Evolutionary conservation across 2,888 invertebrate genomes (phyloP).

Genomic region (Phlogophora meticulosa): DNA sequence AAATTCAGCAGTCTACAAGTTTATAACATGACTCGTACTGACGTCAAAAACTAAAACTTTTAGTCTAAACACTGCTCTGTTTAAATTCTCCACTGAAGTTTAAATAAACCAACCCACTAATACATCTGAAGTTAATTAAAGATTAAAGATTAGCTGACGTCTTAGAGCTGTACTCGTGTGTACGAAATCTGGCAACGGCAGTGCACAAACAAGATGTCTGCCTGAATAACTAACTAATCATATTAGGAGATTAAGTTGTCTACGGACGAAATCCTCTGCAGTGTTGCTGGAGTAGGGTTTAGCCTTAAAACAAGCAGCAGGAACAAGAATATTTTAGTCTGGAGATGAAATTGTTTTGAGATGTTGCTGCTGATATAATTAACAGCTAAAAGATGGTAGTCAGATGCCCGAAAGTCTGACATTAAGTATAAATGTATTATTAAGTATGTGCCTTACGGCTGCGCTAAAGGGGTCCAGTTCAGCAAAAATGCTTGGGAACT

Average conservation of each 20-base stretch:
- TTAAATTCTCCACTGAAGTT: slow-evolving; percentile 1
- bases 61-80: neutral
- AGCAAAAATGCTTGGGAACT: too few species aligned
- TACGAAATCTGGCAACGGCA: slow-evolving; percentile 23
- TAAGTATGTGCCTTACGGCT: too few species aligned
- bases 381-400: neutral
- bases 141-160: slow-evolving; percentile 45
- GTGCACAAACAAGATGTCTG: slow-evolving; percentile 32
- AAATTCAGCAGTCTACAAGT: neutral
- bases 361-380: neutral
- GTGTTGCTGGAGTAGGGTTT: slow-evolving; percentile 13
- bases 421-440: too few species aligned
- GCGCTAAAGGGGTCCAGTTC: too few species aligned
- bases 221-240: slow-evolving; percentile 34
- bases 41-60: neutral
- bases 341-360: too few species aligned
- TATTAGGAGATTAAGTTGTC: slow-evolving; percentile 36
- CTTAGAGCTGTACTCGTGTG: slow-evolving; percentile 9
- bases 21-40: neutral
- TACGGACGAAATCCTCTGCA: slow-evolving; percentile 9
- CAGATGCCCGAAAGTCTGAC: too few species aligned
- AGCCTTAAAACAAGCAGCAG: neutral
- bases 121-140: slow-evolving; percentile 35
- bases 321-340: neutral
- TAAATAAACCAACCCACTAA: slow-evolving; percentile 24